Evolutionary conservation across 2,113 vertebrate species (phyloP), one percentile per base, ranked within the genome.

Genomic region (Cettia cetti): DNA sequence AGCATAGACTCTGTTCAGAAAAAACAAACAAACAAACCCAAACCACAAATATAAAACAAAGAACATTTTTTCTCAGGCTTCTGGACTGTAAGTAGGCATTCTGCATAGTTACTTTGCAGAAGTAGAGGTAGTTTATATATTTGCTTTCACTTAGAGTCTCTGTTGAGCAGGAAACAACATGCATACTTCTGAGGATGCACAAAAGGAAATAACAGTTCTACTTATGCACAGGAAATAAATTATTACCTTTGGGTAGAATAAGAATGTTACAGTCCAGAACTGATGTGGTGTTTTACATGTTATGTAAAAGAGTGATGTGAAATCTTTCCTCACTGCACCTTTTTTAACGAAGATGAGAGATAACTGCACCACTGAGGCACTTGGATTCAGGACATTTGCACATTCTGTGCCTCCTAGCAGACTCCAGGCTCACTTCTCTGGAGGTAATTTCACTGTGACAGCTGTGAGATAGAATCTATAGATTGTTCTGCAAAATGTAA

Each of bases 391-490:
- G 65, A 90, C 71, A 45, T 64, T 97, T 94, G 82, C 49, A 84
- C 68, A 92, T 33, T 78, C 60, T 91, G 9, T 3, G 47, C 84
- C 90, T 95, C 42, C 68, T 92, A 14, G 68, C 74, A 94, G 68
- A 50, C 87, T 96, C 75, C 71, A 92, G 42, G 63, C 84, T 97
- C 75, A 84, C 74, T 94, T 89, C 85, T 86, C 74, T 86, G 90
- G 91, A 94, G 72, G 91, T 87, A 94, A 90, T 97, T 97, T 97
- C 81, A 15, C 80, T 81, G 24, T 97, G 92, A 96, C 95, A 98
- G 78, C 84, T 52, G 6, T 54, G 89, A 94, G 93, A 96, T 85
- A 96, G 49, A 76, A 95, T 90, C 40, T 80, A 76, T 16, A 90
- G 87, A 96, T 94, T 92, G 90, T 94, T 94, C 86, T 64, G n/a